These are phyloP conservation scores for Clamator glandarius DNA, from an alignment of 2,797 vertebrate genomes.

Conservation along the genomic window DNA sequence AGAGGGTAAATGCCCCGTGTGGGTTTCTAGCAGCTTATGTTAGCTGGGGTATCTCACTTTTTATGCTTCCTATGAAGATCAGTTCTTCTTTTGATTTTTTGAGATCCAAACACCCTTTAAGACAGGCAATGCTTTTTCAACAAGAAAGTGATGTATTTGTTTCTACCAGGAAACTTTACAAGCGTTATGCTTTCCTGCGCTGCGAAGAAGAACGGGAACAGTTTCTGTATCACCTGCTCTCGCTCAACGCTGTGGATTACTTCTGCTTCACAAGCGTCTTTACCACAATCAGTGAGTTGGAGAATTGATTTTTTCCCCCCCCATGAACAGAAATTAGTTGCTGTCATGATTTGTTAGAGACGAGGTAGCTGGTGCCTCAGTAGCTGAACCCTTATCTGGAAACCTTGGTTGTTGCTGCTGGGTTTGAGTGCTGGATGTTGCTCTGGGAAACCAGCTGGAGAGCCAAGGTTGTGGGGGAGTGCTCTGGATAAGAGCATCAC, in stretches of 20 bases:
- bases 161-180: constrained; percentile 91
- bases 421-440: not conserved
- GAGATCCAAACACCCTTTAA: not conserved
- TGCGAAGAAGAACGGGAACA: constrained; percentile 97
- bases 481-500: not conserved
- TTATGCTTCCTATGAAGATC: not conserved
- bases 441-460: constrained; percentile 21
- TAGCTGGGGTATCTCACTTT: not conserved
- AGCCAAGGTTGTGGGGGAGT: not conserved
- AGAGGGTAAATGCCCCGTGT: rapidly evolving
- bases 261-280: constrained; percentile 98
- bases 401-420: not conserved
- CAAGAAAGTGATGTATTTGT: not conserved
- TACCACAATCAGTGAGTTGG: constrained; percentile 92
- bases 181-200: constrained; percentile 94
- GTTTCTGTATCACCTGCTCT: constrained; percentile 96
- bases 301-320: not conserved
- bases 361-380: not conserved
- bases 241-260: constrained; percentile 97
- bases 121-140: not conserved
- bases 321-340: not conserved
- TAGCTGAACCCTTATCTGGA: not conserved
- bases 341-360: not conserved
- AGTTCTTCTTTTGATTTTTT: not conserved
- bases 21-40: not conserved